phyloP scores from a whole-genome alignment of 2,113 vertebrate genomes.

The Clinocottus analis region DNA sequence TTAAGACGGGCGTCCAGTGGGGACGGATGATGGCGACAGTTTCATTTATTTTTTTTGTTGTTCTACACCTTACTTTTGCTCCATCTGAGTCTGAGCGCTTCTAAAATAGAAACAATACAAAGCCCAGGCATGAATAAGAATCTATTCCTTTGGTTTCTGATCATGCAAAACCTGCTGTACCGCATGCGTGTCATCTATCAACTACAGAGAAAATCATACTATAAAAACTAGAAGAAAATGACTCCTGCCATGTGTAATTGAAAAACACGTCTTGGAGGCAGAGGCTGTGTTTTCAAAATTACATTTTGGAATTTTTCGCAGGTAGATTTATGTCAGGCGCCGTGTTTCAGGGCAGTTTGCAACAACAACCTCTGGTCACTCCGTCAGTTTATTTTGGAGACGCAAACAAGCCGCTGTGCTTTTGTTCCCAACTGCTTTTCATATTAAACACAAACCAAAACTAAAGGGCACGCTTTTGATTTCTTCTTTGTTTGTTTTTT shows the following conservation, averaged over 20 bases:
- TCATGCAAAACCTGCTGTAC: not conserved
- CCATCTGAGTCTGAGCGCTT: not conserved
- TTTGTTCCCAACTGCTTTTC: conserved; percentile 14
- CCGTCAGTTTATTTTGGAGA: conserved; percentile 32
- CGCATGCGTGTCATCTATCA: conserved; percentile 24
- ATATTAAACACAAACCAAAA: conserved; percentile 16
- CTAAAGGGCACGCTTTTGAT: not conserved
- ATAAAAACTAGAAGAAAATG: not conserved
- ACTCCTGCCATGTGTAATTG: conserved; percentile 36
- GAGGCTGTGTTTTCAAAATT: conserved; percentile 25
- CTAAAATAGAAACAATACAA: not conserved
- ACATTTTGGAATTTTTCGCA: conserved; percentile 45
- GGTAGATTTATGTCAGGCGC: conserved; percentile 18
- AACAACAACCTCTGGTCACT: conserved; percentile 41
- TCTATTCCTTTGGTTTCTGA: conserved; percentile 16
- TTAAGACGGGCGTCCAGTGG: conserved; percentile 44
- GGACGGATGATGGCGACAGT: not conserved
- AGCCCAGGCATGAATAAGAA: conserved; percentile 23
- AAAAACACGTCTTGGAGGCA: conserved; percentile 45
- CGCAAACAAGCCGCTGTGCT: conserved; percentile 5
- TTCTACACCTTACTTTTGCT: not conserved
- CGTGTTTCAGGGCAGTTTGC: conserved; percentile 30
- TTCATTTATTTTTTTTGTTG: not conserved
- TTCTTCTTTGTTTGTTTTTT: not conserved
- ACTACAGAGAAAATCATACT: conserved; percentile 9